A percentile compares a stretch with the other conserved stretches of the same genome.
These are phyloP conservation scores for Sipha maydis DNA, from an alignment of 2,888 invertebrate species.

Conservation along the genomic window DNA sequence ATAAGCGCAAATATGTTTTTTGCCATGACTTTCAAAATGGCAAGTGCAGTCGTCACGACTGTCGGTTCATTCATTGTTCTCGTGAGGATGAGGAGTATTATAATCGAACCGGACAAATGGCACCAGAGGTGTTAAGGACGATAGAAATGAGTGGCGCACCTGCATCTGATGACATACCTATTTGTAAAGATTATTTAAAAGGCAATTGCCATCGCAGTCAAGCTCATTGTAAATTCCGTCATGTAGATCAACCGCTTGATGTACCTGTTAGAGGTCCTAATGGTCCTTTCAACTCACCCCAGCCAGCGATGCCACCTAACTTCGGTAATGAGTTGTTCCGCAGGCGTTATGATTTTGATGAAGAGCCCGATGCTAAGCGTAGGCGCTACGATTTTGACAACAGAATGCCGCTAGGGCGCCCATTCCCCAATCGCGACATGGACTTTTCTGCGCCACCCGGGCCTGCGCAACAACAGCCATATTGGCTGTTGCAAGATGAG, in stretches of 20 bases:
- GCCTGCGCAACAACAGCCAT: slow-evolving; percentile 66
- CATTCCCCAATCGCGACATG: slow-evolving; percentile 62
- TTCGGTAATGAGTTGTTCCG: slow-evolving; percentile 60
- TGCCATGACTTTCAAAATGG: slow-evolving; percentile 79
- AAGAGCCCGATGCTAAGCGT: slow-evolving; percentile 60
- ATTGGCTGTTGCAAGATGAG: slow-evolving; percentile 73
- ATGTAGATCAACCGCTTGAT: slow-evolving; percentile 60
- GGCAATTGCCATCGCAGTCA: slow-evolving; percentile 69
- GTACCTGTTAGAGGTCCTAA: slow-evolving; percentile 57
- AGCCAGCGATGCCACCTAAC: slow-evolving; percentile 59
- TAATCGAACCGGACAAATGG: slow-evolving; percentile 78
- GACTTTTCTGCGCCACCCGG: slow-evolving; percentile 64
- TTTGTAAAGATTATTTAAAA: slow-evolving; percentile 74
- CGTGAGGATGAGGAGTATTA: slow-evolving; percentile 81
- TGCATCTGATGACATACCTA: slow-evolving; percentile 68
- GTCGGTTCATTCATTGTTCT: slow-evolving; percentile 81
- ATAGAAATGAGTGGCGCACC: slow-evolving; percentile 72
- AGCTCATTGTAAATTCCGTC: slow-evolving; percentile 63
- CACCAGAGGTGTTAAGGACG: slow-evolving; percentile 71
- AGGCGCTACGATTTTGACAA: slow-evolving; percentile 64
- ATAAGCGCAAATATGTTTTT: slow-evolving; percentile 69
- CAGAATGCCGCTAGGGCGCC: slow-evolving; percentile 63
- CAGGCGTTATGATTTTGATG: slow-evolving; percentile 58
- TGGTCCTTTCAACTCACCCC: slow-evolving; percentile 57
- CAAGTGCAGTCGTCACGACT: slow-evolving; percentile 78